Evolutionary conservation across 2,113 vertebrate genomes (phyloP), one percentile per base, ranked within the genome.

Genomic region (Delphinus delphis): DNA sequence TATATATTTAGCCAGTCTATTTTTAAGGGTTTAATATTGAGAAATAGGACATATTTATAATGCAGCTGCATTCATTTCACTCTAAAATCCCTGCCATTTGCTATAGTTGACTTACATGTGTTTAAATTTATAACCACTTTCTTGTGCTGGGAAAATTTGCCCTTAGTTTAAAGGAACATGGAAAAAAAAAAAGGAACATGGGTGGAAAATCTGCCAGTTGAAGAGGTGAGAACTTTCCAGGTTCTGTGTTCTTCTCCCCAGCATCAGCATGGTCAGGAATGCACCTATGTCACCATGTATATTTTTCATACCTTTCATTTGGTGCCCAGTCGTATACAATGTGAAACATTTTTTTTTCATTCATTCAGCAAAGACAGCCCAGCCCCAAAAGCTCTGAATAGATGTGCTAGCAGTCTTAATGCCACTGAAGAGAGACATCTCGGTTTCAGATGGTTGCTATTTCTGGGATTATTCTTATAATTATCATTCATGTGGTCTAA

Each of bases 1-100:
- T 97, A 65, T 96, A 85, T 97, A 92, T 97, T 97, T 96, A 97
- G 83, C 76, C 77, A 92, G 80, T 94, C 84, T 97, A 97, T 94
- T 93, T 97, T 96, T 96, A 96, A 96, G 74, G 77, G n/a, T 88
- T 97, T 97, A 97, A 95, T 98, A 95, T 80, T 95, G 92, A 97
- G 73, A 98, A 97, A 96, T 86, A 94, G 77, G 58, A 86, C 88
- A 55, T 94, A 94, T 85, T 97, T 98, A 93, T 95, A 97, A 97
- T 94, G 73, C 53, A 62, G 41, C 50, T 95, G 60, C 50, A 96
- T 97, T 97, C 89, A 93, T 98, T 97, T 97, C 44, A 92, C 77
- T 93, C 68, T 25, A 13, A 58, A 95, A 84, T 55, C 77, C 38
- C 71, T 97, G 58, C 38, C 87, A 62, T 87, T 96, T 96, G 63